Percentiles rank a stretch among this genome's conserved stretches.
Evolutionary conservation across 2,888 invertebrate genomes (phyloP).

Genomic region (Physocephala rufipes): DNA sequence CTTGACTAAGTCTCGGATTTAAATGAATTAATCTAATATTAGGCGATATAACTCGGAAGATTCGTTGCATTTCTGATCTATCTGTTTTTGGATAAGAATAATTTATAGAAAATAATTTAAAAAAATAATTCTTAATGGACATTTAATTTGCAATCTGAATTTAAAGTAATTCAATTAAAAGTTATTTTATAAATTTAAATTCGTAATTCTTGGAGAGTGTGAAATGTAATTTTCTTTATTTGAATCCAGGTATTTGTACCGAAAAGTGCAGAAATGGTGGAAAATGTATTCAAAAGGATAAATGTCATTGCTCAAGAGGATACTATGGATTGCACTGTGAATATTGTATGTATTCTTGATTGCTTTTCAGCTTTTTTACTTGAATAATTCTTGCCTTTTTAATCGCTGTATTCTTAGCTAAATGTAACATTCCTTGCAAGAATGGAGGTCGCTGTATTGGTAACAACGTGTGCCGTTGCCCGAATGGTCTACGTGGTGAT

Average conservation of each 20-base stretch:
- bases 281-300: conserved; percentile 93
- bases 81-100: not conserved
- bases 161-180: not conserved
- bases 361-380: conserved; percentile 10
- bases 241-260: conserved; percentile 83
- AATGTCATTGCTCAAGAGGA: conserved; percentile 90
- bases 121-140: not conserved
- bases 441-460: conserved; percentile 90
- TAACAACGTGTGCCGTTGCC: conserved; percentile 89
- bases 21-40: conserved; percentile 17
- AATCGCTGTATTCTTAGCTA: conserved; percentile 69
- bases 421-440: conserved; percentile 89
- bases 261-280: conserved; percentile 94
- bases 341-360: conserved; percentile 77
- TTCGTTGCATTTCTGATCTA: conserved; percentile 37
- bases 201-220: not conserved
- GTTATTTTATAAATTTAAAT: not conserved
- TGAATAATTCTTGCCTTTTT: not conserved
- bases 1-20: conserved; percentile 7
- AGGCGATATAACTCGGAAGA: not conserved
- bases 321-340: conserved; percentile 91
- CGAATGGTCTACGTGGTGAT: conserved; percentile 83
- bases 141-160: not conserved
- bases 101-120: not conserved
- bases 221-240: conserved; percentile 20